A percentile compares a stretch with the other conserved stretches of the same genome.
Conservation (phyloP, 2,797 vertebrate genomes). For the Oceanodroma leucorhoa region DNA sequence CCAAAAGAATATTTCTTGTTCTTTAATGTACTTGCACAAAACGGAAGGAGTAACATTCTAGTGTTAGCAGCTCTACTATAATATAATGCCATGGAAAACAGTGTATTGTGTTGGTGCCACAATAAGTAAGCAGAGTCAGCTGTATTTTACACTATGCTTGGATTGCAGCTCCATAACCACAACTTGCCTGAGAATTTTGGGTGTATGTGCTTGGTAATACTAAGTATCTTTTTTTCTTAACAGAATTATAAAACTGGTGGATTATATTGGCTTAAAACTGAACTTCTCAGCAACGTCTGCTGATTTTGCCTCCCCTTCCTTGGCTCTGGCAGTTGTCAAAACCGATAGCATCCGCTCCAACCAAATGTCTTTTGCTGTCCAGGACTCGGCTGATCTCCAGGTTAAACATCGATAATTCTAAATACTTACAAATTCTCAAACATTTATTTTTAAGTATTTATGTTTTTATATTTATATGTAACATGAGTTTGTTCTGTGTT, state of each 20-base stretch:
- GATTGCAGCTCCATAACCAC: background rate
- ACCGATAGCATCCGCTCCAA: slow-evolving; percentile 79
- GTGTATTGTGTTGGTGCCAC: background rate
- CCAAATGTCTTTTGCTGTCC: slow-evolving; percentile 78
- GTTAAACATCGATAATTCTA: slow-evolving; percentile 64
- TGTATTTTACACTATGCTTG: background rate
- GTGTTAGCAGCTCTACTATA: background rate
- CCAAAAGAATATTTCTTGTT: background rate
- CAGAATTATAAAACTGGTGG: slow-evolving; percentile 87
- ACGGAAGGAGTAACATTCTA: background rate
- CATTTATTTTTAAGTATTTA: background rate
- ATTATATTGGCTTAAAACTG: slow-evolving; percentile 84
- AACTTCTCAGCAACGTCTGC: slow-evolving; percentile 67
- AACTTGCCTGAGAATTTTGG: background rate
- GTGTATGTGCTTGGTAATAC: background rate
- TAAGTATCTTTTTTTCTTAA: slow-evolving; percentile 8
- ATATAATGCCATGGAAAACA: background rate
- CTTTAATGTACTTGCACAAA: background rate
- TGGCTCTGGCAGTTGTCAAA: slow-evolving; percentile 83
- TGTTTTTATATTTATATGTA: background rate
- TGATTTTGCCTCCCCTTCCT: slow-evolving; percentile 75
- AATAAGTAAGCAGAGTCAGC: background rate
- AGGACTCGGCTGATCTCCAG: slow-evolving; percentile 79
- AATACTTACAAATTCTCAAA: background rate
- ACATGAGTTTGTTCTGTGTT: background rate